A percentile compares a stretch with the other conserved stretches of the same genome.
phyloP scores from a whole-genome alignment of 2,888 invertebrate species.

The Polymixis lichenea region DNA sequence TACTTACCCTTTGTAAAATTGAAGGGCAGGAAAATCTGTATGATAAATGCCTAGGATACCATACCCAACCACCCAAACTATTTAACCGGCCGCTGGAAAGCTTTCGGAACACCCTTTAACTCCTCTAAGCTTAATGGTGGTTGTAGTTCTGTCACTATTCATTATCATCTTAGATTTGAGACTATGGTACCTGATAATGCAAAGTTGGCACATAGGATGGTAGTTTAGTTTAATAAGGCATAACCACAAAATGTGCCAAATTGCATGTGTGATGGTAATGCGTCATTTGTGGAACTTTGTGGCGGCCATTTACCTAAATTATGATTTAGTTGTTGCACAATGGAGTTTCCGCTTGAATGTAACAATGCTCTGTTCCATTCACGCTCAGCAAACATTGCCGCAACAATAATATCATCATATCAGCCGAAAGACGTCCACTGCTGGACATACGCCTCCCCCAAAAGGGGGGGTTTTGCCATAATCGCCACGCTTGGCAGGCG shows the following conservation, averaged over 20 bases:
- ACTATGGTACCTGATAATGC: not conserved
- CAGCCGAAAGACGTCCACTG: no score
- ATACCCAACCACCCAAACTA: not conserved
- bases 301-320: constrained; percentile 26
- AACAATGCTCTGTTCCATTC: not conserved
- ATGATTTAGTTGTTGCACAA: constrained; percentile 33
- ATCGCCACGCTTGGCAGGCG: no score
- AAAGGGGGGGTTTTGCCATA: no score
- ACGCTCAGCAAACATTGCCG: constrained; percentile 9
- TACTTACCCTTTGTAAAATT: not conserved
- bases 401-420: no score
- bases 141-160: no score
- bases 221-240: constrained; percentile 4
- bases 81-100: not conserved
- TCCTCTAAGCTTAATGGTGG: not conserved
- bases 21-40: not conserved
- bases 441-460: no score
- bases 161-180: not conserved
- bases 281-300: constrained; percentile 18
- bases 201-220: not conserved
- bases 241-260: constrained; percentile 36
- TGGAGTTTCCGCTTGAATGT: constrained; percentile 19
- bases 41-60: not conserved
- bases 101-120: not conserved
- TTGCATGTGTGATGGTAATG: constrained; percentile 23